Evolutionary conservation across 92 coral and sea anemone species (phyloP).

Genomic region (Epizoanthus stellaris): DNA sequence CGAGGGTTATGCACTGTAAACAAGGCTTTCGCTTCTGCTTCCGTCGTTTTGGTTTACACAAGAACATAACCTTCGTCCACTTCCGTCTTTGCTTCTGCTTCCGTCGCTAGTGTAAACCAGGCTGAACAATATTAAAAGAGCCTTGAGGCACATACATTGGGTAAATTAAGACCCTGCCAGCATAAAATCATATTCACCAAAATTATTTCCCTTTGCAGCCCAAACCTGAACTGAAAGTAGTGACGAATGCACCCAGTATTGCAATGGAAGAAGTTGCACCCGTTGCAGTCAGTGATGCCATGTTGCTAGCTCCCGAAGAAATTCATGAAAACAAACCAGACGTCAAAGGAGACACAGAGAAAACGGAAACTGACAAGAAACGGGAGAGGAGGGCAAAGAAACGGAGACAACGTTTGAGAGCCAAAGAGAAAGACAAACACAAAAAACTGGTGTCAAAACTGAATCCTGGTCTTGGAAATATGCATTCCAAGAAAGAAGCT

Average conservation of each 20-base stretch:
- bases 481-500: slow-evolving; percentile 82
- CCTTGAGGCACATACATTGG: too few relatives aligned
- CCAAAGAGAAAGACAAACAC: slow-evolving; percentile 73
- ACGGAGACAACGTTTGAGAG: slow-evolving; percentile 75
- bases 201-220: slow-evolving; percentile 55
- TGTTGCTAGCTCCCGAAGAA: slow-evolving; percentile 97
- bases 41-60: too few relatives aligned
- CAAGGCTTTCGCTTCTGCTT: too few relatives aligned
- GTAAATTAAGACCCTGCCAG: too few relatives aligned
- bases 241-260: slow-evolving; percentile 84
- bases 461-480: slow-evolving; percentile 91
- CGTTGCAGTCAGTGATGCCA: slow-evolving; percentile 88
- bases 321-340: slow-evolving; percentile 82
- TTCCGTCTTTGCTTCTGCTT: too few relatives aligned
- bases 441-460: slow-evolving; percentile 71
- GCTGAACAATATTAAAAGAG: too few relatives aligned
- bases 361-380: slow-evolving; percentile 86
- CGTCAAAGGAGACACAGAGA: slow-evolving; percentile 78
- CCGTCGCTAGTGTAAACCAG: too few relatives aligned
- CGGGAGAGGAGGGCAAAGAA: slow-evolving; percentile 87
- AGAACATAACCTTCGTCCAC: too few relatives aligned
- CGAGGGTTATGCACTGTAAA: too few relatives aligned
- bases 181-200: not conserved
- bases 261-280: slow-evolving; percentile 95
- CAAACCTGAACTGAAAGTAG: slow-evolving; percentile 88